Conservation (phyloP, 2,113 vertebrate genomes). For the Butorides virescens region DNA sequence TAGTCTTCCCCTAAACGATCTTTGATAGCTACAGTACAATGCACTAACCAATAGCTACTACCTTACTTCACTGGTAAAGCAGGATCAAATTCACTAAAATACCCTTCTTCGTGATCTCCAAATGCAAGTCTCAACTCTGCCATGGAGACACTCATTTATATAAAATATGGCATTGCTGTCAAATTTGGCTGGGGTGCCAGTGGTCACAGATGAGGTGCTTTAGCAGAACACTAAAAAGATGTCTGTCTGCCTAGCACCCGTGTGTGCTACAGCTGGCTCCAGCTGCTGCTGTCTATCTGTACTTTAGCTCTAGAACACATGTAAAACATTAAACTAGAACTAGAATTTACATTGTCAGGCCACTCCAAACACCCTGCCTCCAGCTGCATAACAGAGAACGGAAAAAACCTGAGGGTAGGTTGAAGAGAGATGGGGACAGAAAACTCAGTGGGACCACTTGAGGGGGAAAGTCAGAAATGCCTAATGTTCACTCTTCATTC, state of each 20-base stretch:
- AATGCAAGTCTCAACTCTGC: not conserved
- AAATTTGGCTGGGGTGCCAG: not conserved
- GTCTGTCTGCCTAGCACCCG: not conserved
- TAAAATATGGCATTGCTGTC: not conserved
- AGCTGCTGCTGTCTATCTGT: slow-evolving; percentile 4
- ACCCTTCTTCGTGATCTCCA: not conserved
- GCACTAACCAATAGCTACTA: not conserved
- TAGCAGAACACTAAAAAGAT: not conserved
- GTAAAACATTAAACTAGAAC: slow-evolving; percentile 32
- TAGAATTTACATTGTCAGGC: not conserved
- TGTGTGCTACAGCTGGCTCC: not conserved
- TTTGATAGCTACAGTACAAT: not conserved
- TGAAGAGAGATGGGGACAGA: not conserved
- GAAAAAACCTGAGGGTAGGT: not conserved
- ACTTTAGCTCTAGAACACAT: not conserved
- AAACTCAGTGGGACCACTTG: not conserved
- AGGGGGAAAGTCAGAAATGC: not conserved
- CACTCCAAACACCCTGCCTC: not conserved
- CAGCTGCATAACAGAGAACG: not conserved
- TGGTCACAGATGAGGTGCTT: not conserved
- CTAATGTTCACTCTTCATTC: not conserved
- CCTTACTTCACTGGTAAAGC: not conserved
- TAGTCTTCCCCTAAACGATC: not conserved
- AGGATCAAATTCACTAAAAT: not conserved
- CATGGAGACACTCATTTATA: not conserved